Base-by-base conservation (phyloP, 2,113 vertebrate genomes). In the Axis porcinus region DNA sequence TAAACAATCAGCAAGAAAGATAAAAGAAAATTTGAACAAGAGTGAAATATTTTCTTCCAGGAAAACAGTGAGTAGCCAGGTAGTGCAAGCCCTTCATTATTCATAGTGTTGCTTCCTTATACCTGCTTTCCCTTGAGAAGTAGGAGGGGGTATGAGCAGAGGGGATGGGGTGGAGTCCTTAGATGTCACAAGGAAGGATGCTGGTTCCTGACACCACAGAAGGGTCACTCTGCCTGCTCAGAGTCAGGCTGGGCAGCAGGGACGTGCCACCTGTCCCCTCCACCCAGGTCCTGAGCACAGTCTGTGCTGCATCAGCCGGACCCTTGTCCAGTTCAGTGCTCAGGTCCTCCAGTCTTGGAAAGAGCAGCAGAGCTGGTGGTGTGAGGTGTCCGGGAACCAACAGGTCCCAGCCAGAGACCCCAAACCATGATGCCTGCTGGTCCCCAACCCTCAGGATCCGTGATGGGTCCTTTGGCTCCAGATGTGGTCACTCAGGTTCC, bases 391-490 rank as follows among this genome's bases (percentile, higher is more conserved):
- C 7, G 0, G 33, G 33, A n/a, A n/a, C 16, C 64, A n/a, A 2
- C 64, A n/a, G 64, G 64, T n/a, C 0, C 33, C 33, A 67, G 64
- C 64, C 33, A n/a, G 33, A 67, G 62, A 67, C 33, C 62, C 7
- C 33, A 9, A 2, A 64, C 15, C 15, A 19, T 0, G 62, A n/a
- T 19, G 33, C 33, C 7, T 17, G 33, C 3, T 1, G 62, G 16
- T 7, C 62, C 30, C 30, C 62, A n/a, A 30, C 62, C 62, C 15
- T 64, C 62, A 4, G 62, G 15, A 64, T 33, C 62, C 1, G 30
- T 0, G 1, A 17, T 0, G 0, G 7, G 62, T 64, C 15, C 30
- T n/a, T 2, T 64, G 62, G 62, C 62, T 64, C 62, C 62, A 64
- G 62, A 8, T 1, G 3, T 15, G 0, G 62, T n/a, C 62, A 8